phyloP scores from a whole-genome alignment of 2,797 vertebrate genomes.

The Sebastes goodei region DNA sequence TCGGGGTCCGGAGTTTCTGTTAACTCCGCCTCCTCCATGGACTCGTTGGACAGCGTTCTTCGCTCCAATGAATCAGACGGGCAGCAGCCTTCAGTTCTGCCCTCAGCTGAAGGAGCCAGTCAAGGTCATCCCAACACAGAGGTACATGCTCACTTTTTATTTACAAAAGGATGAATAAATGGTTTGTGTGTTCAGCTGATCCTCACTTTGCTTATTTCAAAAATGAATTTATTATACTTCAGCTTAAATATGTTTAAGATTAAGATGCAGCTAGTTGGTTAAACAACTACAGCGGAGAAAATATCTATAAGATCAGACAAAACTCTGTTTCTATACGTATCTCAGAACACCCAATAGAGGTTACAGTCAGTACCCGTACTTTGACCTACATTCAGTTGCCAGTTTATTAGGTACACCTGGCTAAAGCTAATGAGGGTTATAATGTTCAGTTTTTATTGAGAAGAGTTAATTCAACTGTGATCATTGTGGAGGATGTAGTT shows the following conservation, averaged over 20 bases:
- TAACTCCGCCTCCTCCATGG: slow-evolving; percentile 92
- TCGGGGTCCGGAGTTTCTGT: slow-evolving; percentile 84
- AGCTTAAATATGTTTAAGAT: not conserved
- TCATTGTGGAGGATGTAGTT: not conserved
- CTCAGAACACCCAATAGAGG: not conserved
- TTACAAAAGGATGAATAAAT: not conserved
- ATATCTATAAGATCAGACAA: not conserved
- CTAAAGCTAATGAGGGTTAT: not conserved
- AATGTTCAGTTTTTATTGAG: too few relatives aligned
- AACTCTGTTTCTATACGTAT: not conserved
- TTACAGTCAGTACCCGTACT: not conserved
- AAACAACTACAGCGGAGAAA: fast-evolving
- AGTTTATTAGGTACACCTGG: not conserved
- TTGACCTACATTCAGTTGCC: not conserved
- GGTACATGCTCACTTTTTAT: slow-evolving; percentile 56
- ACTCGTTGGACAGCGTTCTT: slow-evolving; percentile 92
- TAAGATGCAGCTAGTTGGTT: not conserved
- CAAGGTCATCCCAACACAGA: slow-evolving; percentile 72
- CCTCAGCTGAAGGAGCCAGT: slow-evolving; percentile 29
- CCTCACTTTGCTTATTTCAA: not conserved
- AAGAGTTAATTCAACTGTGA: not conserved
- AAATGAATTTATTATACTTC: not conserved
- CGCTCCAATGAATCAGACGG: slow-evolving; percentile 86
- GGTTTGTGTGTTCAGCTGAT: not conserved
- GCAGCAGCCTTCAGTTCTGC: slow-evolving; percentile 53